Evolutionary conservation across 92 coral and sea anemone species (phyloP).

Genomic region (Zoanthus gigantus): DNA sequence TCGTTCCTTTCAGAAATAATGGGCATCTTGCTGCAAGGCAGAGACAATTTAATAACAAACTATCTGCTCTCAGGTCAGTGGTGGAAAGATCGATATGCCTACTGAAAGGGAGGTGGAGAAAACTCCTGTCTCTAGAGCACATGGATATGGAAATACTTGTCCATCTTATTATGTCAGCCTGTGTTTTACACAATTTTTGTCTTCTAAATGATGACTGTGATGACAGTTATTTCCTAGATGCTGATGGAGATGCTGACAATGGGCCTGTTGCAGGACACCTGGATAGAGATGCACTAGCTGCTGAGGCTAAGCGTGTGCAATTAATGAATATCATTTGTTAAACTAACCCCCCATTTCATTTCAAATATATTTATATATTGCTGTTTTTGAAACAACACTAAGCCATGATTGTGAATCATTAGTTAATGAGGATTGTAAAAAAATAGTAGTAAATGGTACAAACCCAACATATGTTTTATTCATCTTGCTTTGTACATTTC

Average conservation of each 20-base stretch:
- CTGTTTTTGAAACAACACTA: no score
- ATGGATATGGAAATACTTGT: slow-evolving; percentile 53
- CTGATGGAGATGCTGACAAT: slow-evolving; percentile 39
- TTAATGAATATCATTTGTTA: slow-evolving; percentile 51
- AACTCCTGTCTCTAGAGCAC: slow-evolving; percentile 57
- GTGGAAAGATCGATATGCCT: slow-evolving; percentile 59
- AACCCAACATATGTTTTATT: no score
- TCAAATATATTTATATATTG: no score
- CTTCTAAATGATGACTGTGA: slow-evolving; percentile 74
- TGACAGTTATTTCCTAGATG: slow-evolving; percentile 57
- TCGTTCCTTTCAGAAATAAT: slow-evolving; percentile 70
- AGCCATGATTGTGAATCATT: no score
- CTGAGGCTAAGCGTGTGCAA: slow-evolving; percentile 52
- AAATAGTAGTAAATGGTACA: no score
- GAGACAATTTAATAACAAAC: slow-evolving; percentile 45
- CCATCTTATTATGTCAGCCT: slow-evolving; percentile 60
- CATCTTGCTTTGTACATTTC: no score
- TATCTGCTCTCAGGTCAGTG: slow-evolving; percentile 55
- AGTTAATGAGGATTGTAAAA: no score
- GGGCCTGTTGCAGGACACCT: neutral
- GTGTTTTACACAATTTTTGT: slow-evolving; percentile 74
- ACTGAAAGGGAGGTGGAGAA: slow-evolving; percentile 53
- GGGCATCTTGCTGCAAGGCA: slow-evolving; percentile 67
- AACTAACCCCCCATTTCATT: neutral
- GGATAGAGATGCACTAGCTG: slow-evolving; percentile 43